These are phyloP conservation scores for Panthera leo DNA, from an alignment of 2,113 vertebrate genomes.

Conservation along the genomic window DNA sequence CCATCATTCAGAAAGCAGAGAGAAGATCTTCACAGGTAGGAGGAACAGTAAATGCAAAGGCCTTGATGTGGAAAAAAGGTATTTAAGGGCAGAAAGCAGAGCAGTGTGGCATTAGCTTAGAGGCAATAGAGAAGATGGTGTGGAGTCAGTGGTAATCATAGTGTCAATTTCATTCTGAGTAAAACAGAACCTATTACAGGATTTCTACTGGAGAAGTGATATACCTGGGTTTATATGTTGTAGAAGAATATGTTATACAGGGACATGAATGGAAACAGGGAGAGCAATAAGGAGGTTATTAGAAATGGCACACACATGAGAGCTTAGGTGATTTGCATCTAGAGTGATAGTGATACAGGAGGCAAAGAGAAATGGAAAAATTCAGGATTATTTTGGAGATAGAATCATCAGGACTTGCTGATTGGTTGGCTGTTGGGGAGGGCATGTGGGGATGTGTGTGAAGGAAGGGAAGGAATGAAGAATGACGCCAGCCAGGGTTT, in stretches of 20 bases:
- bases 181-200: not conserved
- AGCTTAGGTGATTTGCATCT: not conserved
- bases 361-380: constrained; percentile 15
- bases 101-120: not conserved
- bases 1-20: not conserved
- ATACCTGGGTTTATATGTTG: not conserved
- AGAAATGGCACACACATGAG: not conserved
- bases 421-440: not conserved
- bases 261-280: not conserved
- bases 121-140: not conserved
- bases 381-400: not conserved
- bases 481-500: not conserved
- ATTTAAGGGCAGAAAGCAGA: not conserved
- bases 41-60: not conserved
- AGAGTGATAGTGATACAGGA: not conserved
- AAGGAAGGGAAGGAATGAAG: not conserved
- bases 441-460: not conserved
- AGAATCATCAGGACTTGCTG: constrained; percentile 3
- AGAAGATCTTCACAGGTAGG: not conserved
- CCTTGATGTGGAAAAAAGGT: not conserved
- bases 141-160: not conserved
- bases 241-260: not conserved
- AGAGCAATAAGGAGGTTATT: not conserved
- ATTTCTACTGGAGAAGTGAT: not conserved
- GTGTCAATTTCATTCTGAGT: not conserved